Base-by-base conservation (phyloP, 2,797 vertebrate genomes). In the Amblyopsis hoosieri region DNA sequence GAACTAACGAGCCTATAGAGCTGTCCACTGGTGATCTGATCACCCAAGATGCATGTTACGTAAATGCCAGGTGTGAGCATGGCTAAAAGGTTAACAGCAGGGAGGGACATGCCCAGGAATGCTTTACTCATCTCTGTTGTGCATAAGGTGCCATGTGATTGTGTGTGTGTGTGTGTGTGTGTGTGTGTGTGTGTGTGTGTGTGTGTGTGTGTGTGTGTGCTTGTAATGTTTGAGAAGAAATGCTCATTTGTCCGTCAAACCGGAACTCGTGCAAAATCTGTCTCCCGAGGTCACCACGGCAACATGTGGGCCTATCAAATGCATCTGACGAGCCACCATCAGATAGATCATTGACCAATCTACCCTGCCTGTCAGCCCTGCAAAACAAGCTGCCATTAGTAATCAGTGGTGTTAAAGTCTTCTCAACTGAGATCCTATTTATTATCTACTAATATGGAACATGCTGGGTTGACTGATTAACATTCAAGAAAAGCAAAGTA, bases 71-170 rank as follows among this genome's bases (percentile, higher is more conserved):
- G 23, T 23, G 23, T 23, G 23, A 23, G 23, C 23, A 23, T 23
- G 23, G 23, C 23, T 23, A 23, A 23, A 79, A 80, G 76, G 73
- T 74, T 54, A 63, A 64, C 64, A 72, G 64, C 60, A 19, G 4
- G 46, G 64, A 23, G 60, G 62, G 8, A 80, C 37, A 13, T 3
- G 52, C 19, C 37, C 3, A 23, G 60, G 71, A 67, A 62, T 62
- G 63, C 70, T 77, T 55, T 64, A 64, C 31, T 75, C 69, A 82
- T 75, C 76, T 79, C 69, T 56, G 59, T 54, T 73, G 71, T 77
- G 72, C 66, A 74, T 12, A 57, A 53, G 74, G 62, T 69, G 74
- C 13, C 5, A 14, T 45, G 37, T 4, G n/a, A n/a, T 8, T 13
- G 15, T 23, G 17, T 15, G 48, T 15, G 33, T 37, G 33, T 8